Evolutionary conservation across 2,888 invertebrate genomes (phyloP).

Genomic region (Meiosimyza decipiens): DNA sequence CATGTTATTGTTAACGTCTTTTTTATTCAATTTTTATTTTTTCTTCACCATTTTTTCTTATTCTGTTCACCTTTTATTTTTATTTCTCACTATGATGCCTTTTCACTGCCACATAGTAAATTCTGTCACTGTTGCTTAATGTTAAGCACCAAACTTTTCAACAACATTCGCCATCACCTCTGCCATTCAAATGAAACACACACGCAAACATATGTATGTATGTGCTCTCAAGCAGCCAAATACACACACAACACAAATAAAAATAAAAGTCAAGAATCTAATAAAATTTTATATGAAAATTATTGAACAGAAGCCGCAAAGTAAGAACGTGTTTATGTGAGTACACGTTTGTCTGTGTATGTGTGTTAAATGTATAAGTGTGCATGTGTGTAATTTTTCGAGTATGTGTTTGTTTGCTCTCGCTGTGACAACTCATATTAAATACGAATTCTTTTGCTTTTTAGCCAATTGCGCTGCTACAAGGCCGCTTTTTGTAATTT

Average conservation of each 20-base stretch:
- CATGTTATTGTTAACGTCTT: too few relatives aligned
- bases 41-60: too few relatives aligned
- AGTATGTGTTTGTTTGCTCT: conserved; percentile 8
- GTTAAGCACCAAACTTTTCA: conserved; percentile 19
- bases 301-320: conserved; percentile 31
- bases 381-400: conserved; percentile 29
- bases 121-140: conserved; percentile 16
- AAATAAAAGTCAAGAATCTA: conserved; percentile 28
- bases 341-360: conserved; percentile 10
- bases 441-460: conserved; percentile 12
- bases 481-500: conserved; percentile 30
- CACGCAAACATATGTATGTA: not conserved
- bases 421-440: conserved; percentile 8
- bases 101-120: conserved; percentile 1
- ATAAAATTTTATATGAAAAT: conserved; percentile 38
- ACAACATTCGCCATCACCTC: conserved; percentile 16
- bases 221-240: not conserved
- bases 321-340: conserved; percentile 30
- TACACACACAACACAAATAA: conserved; percentile 19
- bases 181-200: conserved; percentile 13
- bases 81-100: not conserved
- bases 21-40: too few relatives aligned
- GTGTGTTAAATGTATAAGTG: conserved; percentile 19
- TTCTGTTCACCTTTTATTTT: conserved; percentile 1
- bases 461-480: not conserved